A percentile compares a stretch with the other conserved stretches of the same genome.
Evolutionary conservation across 2,888 invertebrate species (phyloP).

Genomic region (Morpho helenor): DNA sequence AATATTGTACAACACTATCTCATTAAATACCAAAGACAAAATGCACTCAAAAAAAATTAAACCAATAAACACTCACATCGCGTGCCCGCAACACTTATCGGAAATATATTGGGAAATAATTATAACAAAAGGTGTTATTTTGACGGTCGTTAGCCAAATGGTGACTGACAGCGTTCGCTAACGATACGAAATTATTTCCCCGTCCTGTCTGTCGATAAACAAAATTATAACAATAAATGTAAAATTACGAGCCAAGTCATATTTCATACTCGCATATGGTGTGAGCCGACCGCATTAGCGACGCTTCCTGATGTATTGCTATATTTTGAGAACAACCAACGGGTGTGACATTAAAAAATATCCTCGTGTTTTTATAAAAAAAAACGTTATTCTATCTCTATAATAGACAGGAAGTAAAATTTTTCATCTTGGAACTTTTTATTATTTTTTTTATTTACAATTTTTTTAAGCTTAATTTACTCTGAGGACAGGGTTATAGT

Average conservation of each 20-base stretch:
- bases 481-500: too few species aligned
- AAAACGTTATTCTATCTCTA: too few species aligned
- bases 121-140: conserved; percentile 45
- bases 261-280: conserved; percentile 60
- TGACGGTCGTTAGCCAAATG: conserved; percentile 45
- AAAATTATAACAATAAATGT: conserved; percentile 57
- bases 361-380: too few species aligned
- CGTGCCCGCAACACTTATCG: conserved; percentile 28
- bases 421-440: too few species aligned
- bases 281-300: conserved; percentile 59
- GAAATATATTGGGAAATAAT: conserved; percentile 45
- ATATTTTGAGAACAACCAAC: too few species aligned
- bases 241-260: conserved; percentile 45
- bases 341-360: too few species aligned
- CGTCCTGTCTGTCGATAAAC: conserved; percentile 44
- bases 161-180: conserved; percentile 51
- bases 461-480: too few species aligned
- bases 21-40: too few species aligned
- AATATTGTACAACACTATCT: not conserved
- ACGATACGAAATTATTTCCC: conserved; percentile 52
- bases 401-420: too few species aligned
- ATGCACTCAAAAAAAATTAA: not conserved
- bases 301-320: conserved; percentile 42
- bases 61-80: conserved; percentile 18
- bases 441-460: too few species aligned